These are phyloP conservation scores for Stictonetta naevosa DNA, from an alignment of 2,113 vertebrate species.

Conservation along the genomic window DNA sequence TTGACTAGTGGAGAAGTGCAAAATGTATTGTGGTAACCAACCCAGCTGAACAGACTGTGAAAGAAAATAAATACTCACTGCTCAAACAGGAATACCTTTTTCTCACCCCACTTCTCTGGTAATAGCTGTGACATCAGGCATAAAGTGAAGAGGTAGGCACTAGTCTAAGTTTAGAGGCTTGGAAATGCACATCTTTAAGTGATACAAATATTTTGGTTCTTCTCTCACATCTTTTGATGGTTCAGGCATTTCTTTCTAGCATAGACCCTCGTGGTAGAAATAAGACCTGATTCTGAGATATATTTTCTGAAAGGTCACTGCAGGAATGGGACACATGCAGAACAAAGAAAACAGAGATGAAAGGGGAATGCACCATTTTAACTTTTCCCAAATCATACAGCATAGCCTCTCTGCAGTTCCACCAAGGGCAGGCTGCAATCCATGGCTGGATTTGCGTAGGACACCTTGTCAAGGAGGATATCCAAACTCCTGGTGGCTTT, in stretches of 20 bases:
- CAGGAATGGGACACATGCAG: not conserved
- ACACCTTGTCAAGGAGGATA: not conserved
- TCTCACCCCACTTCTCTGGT: not conserved
- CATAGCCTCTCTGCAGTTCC: not conserved
- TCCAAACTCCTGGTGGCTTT: not conserved
- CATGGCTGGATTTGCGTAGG: not conserved
- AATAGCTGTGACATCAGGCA: not conserved
- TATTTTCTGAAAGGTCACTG: not conserved
- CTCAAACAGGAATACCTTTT: not conserved
- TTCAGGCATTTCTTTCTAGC: not conserved
- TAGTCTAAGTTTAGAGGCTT: not conserved
- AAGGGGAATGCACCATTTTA: not conserved
- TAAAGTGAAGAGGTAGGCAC: not conserved
- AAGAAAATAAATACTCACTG: constrained; percentile 8
- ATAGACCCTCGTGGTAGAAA: not conserved
- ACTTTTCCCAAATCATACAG: not conserved
- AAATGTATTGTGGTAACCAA: constrained; percentile 5
- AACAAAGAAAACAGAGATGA: not conserved
- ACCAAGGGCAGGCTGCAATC: not conserved
- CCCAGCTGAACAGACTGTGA: not conserved
- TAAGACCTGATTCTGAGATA: not conserved
- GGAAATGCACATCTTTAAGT: not conserved
- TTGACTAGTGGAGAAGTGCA: constrained; percentile 34
- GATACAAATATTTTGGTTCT: not conserved
- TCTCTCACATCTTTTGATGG: not conserved